phyloP scores from a whole-genome alignment of 2,797 vertebrate species.

The Girardinus metallicus region DNA sequence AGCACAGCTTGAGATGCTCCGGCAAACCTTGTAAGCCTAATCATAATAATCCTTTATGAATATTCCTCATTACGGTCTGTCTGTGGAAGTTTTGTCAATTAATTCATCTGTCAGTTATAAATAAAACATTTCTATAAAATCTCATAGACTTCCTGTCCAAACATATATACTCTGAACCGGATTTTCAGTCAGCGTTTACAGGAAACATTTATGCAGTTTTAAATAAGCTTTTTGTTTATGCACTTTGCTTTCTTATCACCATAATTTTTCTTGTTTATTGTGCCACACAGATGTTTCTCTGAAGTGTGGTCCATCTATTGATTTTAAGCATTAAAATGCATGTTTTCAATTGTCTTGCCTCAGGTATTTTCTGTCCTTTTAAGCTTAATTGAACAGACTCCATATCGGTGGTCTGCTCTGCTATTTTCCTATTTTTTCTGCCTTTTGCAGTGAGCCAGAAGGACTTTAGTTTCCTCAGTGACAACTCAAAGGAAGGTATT shows the following conservation, averaged over 20 bases:
- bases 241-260: slow-evolving; percentile 23
- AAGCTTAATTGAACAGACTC: slow-evolving; percentile 52
- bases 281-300: slow-evolving; percentile 51
- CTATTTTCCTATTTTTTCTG: slow-evolving; percentile 35
- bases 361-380: slow-evolving; percentile 55
- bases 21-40: slow-evolving; percentile 58
- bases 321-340: slow-evolving; percentile 56
- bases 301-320: slow-evolving; percentile 48
- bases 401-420: slow-evolving; percentile 53
- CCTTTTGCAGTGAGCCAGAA: slow-evolving; percentile 43
- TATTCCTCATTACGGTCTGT: slow-evolving; percentile 42
- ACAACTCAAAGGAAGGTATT: slow-evolving; percentile 54
- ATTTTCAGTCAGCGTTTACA: not conserved
- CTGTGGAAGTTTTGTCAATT: slow-evolving; percentile 47
- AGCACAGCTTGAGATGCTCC: slow-evolving; percentile 39
- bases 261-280: slow-evolving; percentile 45
- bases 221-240: slow-evolving; percentile 20
- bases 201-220: slow-evolving; percentile 26
- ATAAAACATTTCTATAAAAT: not conserved
- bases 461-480: slow-evolving; percentile 60
- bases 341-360: slow-evolving; percentile 57
- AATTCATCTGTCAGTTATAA: slow-evolving; percentile 26
- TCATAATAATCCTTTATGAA: slow-evolving; percentile 62
- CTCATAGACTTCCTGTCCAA: not conserved
- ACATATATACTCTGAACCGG: not conserved